These are phyloP conservation scores for Tinea pellionella DNA, from an alignment of 2,888 invertebrate species.

Conservation along the genomic window DNA sequence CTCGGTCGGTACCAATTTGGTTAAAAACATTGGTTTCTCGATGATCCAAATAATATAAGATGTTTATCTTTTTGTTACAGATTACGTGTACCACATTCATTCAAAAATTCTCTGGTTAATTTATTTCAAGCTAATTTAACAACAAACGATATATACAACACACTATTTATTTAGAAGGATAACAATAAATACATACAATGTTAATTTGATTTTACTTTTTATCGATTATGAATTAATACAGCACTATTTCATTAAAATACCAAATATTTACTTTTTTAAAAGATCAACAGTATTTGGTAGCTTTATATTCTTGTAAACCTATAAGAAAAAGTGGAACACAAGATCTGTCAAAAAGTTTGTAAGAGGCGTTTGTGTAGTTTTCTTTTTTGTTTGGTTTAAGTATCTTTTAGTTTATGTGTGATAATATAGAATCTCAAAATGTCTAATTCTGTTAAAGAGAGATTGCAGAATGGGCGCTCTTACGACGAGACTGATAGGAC, in stretches of 20 bases:
- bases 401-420: no score
- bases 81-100: not conserved
- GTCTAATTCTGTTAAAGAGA: constrained; percentile 39
- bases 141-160: constrained; percentile 15
- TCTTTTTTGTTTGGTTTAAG: not conserved
- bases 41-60: not conserved
- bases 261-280: no score
- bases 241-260: not conserved
- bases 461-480: constrained; percentile 44
- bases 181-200: not conserved
- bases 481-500: constrained; percentile 71
- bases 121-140: constrained; percentile 16
- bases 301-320: no score
- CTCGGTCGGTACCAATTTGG: no score
- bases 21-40: not conserved
- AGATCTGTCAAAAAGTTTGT: not conserved
- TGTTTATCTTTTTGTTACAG: not conserved
- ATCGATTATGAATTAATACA: no score
- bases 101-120: constrained; percentile 12
- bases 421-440: constrained; percentile 26
- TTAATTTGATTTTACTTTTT: not conserved
- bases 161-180: not conserved
- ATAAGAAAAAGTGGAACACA: no score
- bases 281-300: no score
- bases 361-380: not conserved